A percentile compares a stretch with the other conserved stretches of the same genome.
Evolutionary conservation across 2,888 invertebrate species (phyloP).

Genomic region (Himalopsyche kuldschensis): DNA sequence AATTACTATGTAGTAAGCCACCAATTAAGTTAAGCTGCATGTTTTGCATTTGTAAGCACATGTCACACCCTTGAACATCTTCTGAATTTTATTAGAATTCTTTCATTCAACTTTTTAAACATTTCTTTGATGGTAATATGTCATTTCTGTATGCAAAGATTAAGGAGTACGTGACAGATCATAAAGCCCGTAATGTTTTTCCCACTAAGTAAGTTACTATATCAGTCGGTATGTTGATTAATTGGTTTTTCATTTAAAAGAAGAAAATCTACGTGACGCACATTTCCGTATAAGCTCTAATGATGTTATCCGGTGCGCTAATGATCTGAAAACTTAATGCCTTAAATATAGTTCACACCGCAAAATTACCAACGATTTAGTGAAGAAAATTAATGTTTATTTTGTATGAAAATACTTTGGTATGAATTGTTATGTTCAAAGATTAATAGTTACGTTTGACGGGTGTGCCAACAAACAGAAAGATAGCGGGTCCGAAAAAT

Average conservation of each 20-base stretch:
- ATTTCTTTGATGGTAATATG: too few relatives aligned
- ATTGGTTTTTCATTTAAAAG: neutral
- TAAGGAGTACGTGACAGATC: neutral
- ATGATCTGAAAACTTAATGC: neutral
- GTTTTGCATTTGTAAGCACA: too few relatives aligned
- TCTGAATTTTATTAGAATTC: too few relatives aligned
- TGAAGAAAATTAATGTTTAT: neutral
- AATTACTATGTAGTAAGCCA: too few relatives aligned
- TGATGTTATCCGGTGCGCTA: neutral
- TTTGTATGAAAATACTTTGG: neutral
- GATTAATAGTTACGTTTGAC: neutral
- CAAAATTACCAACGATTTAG: neutral
- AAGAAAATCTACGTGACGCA: neutral
- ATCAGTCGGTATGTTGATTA: neutral
- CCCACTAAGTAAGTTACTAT: neutral
- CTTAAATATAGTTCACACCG: neutral
- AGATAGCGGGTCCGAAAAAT: neutral
- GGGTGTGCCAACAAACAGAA: neutral
- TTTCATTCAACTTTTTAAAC: too few relatives aligned
- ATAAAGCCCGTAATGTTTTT: neutral
- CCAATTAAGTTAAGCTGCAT: too few relatives aligned
- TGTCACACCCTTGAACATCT: too few relatives aligned
- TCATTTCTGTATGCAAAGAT: neutral
- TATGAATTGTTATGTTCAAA: neutral
- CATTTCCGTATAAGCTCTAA: neutral